Conservation (phyloP, 2,113 vertebrate species). For the Microcebus murinus region DNA sequence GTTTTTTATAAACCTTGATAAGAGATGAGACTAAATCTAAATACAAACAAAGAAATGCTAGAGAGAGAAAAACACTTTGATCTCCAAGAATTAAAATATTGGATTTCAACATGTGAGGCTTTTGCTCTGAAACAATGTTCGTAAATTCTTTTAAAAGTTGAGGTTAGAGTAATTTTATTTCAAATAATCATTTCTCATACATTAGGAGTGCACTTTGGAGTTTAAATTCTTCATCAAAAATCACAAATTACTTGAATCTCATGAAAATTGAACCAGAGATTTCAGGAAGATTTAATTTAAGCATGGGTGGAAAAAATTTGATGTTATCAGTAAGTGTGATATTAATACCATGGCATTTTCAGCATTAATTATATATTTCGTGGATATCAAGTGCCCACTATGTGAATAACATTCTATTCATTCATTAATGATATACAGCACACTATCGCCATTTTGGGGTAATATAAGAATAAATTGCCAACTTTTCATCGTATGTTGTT, state of each 20-base stretch:
- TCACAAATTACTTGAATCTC: conserved; percentile 12
- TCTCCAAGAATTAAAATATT: conserved; percentile 22
- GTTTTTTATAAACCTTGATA: conserved; percentile 56
- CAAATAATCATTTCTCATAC: neutral
- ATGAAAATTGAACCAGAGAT: conserved; percentile 26
- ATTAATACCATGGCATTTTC: conserved; percentile 35
- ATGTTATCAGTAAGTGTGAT: conserved; percentile 22
- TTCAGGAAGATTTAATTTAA: conserved; percentile 57
- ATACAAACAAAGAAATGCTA: conserved; percentile 2
- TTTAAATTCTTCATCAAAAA: conserved; percentile 37
- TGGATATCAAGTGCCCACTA: neutral
- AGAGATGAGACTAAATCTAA: conserved; percentile 44
- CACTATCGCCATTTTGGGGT: neutral
- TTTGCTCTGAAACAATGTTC: neutral
- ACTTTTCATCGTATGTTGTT: conserved; percentile 50
- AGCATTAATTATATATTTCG: conserved; percentile 32
- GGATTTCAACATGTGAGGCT: neutral
- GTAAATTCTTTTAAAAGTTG: conserved; percentile 28
- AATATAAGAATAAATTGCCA: conserved; percentile 11
- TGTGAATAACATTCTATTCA: conserved; percentile 4
- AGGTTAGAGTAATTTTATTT: neutral
- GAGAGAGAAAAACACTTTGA: neutral
- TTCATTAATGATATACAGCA: conserved; percentile 48
- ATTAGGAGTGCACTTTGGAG: neutral
- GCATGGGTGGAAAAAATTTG: neutral